Base-by-base conservation (phyloP, 1,140 invertebrate species). In the Coptotermes formosanus region DNA sequence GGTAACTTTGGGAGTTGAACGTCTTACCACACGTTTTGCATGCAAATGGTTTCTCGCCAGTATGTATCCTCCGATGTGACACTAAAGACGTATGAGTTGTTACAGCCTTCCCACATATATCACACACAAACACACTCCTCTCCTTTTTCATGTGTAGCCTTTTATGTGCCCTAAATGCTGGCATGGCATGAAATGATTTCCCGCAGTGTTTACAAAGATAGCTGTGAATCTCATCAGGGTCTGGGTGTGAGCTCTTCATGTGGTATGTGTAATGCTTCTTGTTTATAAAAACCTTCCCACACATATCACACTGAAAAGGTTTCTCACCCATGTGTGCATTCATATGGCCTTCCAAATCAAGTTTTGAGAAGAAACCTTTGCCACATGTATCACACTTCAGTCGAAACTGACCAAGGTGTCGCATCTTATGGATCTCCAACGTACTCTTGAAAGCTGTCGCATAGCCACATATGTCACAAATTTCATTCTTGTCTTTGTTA, bases 361-460 rank as follows among this genome's bases (percentile, higher is more conserved):
- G 92, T 83, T 92, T 92, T 87, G 90, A 92, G 3, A 91, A 89
- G 55, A 93, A 94, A 1, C 92, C 91, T 87, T 92, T 93, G 59
- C 92, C 89, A 84, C 92, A 92, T 12, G 93, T 91, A 82, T 94
- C 93, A 88, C 94, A 95, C 3, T 91, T 91, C 87, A 93, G 94
- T 0, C 93, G 93, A 85, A 90, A 92, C 55, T 91, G 90, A 0
- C 92, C 95, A 14, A 93, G 94, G 88, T 96, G 92, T 0, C 86
- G 90, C 86, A 91, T 91, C 0, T 90, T 89, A 55, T 92, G 92
- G 0, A 85, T 14, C 0, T 90, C 89, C 21, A 92, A 86, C 3
- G 91, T 89, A 88, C 85, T 23, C 6, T 89, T 90, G 30, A 91
- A 91, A 0, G 90, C 88, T 81, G 91, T 91, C 0, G 90, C 89